Evolutionary conservation across 2,113 vertebrate species (phyloP).

Genomic region (Tetraodon nigroviridis): DNA sequence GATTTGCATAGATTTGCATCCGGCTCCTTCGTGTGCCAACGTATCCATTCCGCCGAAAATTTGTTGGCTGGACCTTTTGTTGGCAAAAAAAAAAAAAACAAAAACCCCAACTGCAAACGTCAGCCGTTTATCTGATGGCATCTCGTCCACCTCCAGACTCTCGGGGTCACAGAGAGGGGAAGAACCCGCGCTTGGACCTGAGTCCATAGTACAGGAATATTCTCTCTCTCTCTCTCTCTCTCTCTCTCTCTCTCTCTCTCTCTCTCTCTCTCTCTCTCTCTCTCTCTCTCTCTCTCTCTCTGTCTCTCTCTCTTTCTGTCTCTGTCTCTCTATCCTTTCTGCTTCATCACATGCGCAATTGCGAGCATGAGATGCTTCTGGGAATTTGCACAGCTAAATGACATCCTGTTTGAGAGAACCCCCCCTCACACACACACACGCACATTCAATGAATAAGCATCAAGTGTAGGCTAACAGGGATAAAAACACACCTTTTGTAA

Average conservation of each 20-base stretch:
- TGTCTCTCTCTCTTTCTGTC: too few relatives aligned
- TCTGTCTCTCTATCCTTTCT: neutral
- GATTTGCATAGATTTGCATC: conserved; percentile 69
- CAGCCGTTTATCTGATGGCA: conserved; percentile 17
- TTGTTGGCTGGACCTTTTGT: neutral
- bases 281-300: too few relatives aligned
- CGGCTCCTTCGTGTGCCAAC: neutral
- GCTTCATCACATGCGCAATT: conserved; percentile 60
- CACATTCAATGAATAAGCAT: conserved; percentile 1
- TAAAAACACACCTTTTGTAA: too few relatives aligned
- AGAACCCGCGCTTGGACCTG: conserved; percentile 28
- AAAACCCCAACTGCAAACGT: conserved; percentile 14
- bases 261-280: too few relatives aligned
- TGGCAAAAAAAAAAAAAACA: too few relatives aligned
- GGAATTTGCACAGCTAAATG: conserved; percentile 49
- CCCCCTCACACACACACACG: conserved; percentile 3
- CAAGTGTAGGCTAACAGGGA: too few relatives aligned
- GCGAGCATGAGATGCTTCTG: conserved; percentile 33
- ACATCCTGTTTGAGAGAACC: conserved; percentile 60
- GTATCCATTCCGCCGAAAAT: neutral
- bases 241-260: too few relatives aligned
- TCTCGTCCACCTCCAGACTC: neutral
- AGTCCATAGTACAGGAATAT: neutral
- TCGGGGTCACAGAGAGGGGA: conserved; percentile 18
- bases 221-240: too few relatives aligned